Evolutionary conservation across 2,113 vertebrate genomes (phyloP), one percentile per base, ranked within the genome.

Genomic region (Actenoides hombroni): DNA sequence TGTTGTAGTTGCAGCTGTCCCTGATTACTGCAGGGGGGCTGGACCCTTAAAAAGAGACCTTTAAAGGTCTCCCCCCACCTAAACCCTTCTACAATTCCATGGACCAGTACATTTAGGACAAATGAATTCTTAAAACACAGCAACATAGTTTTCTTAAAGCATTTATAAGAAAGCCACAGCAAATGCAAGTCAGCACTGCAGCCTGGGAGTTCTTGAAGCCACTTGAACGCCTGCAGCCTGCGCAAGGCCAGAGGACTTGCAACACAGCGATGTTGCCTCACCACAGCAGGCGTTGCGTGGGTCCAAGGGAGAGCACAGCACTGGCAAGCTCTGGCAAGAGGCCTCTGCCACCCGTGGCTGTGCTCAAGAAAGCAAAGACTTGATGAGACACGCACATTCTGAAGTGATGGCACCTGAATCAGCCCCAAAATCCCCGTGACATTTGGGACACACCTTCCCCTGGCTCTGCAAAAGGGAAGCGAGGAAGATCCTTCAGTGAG

Each of bases 261-360:
- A 11, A 94, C 92, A 96, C 1, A 0, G 8, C 11, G 60, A 29
- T 44, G 16, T 96, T 96, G 88, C 95, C 60, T 92, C 95, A 96
- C 67, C 95, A 93, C 65, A 40, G 0, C 81, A 16, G 51, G 65
- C 40, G 0, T 77, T 39, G 86, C 56, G 2, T 65, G n/a, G 10
- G 17, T 48, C 88, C 76, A 29, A 44, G 33, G 81, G 80, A 65
- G 46, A 28, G 28, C 1, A 0, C 7, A 12, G 48, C 7, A 2
- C 26, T 2, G 18, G 73, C 74, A 88, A 87, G 77, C 71, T 59
- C 68, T 25, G 64, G 42, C 91, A 77, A 88, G 33, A 25, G 20
- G 90, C 90, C 71, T 91, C 80, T 48, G 14, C 4, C 24, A 73
- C 35, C 64, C 39, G 10, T 65, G 65, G 20, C 81, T 4, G 0